Conservation (phyloP, 2,113 vertebrate genomes). For the Mastomys natalensis region DNA sequence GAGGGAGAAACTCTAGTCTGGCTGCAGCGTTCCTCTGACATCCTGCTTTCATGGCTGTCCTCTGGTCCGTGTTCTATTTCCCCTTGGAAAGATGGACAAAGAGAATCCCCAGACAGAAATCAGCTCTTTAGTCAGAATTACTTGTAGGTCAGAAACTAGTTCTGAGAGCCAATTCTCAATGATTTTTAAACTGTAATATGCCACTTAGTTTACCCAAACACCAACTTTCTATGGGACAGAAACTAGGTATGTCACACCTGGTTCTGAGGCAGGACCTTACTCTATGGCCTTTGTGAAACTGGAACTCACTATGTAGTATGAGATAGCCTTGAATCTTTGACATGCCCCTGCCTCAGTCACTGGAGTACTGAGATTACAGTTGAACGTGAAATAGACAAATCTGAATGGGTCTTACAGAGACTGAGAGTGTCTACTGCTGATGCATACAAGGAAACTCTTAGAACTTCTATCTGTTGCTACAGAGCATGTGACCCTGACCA, state of each 20-base stretch:
- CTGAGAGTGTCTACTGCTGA: background rate
- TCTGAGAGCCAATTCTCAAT: background rate
- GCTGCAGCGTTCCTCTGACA: background rate
- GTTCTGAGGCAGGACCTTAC: background rate
- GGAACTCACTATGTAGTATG: background rate
- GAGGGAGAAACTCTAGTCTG: constrained; percentile 38
- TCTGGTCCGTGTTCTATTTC: background rate
- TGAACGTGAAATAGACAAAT: constrained; percentile 6
- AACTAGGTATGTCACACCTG: background rate
- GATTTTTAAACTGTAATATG: background rate
- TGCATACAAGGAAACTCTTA: background rate
- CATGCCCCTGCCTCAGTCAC: background rate
- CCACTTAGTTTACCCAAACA: background rate
- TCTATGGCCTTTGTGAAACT: background rate
- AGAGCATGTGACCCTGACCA: background rate
- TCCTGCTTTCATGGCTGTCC: background rate
- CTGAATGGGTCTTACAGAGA: background rate
- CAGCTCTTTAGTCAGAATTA: constrained; percentile 34
- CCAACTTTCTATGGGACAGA: background rate
- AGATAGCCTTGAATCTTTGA: background rate
- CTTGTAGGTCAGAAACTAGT: constrained; percentile 14
- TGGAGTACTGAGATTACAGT: background rate
- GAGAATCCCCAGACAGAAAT: constrained; percentile 20
- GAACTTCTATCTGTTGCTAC: background rate
- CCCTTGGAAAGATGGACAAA: background rate